Conservation (phyloP, 1,140 invertebrate genomes). For the Oppia nitens region DNA sequence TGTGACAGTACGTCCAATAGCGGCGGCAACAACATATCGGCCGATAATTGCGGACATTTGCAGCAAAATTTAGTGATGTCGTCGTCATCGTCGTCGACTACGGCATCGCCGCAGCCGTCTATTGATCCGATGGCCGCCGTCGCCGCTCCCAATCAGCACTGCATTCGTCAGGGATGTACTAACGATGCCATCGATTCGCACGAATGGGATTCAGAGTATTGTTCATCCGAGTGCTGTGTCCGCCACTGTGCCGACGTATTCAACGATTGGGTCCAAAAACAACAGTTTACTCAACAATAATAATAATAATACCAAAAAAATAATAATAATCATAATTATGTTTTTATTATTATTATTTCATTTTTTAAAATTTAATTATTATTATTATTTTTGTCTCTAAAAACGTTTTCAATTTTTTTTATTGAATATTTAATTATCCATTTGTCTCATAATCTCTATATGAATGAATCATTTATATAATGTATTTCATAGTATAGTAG, state of each 20-base stretch:
- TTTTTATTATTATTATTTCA: too few species aligned
- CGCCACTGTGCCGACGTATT: slow-evolving; percentile 54
- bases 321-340: too few species aligned
- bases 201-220: slow-evolving; percentile 94
- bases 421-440: too few species aligned
- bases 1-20: neutral
- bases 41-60: neutral
- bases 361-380: too few species aligned
- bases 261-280: slow-evolving; percentile 6
- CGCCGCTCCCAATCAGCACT: slow-evolving; percentile 63
- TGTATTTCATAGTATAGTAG: too few species aligned
- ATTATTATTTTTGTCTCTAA: too few species aligned
- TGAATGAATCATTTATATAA: too few species aligned
- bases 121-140: slow-evolving; percentile 77
- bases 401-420: too few species aligned
- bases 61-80: neutral
- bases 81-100: neutral
- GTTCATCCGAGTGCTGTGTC: slow-evolving; percentile 91
- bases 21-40: neutral
- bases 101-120: slow-evolving; percentile 32
- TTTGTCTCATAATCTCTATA: too few species aligned
- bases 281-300: neutral
- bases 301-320: too few species aligned
- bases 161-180: slow-evolving; percentile 71
- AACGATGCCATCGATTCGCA: slow-evolving; percentile 76